Base-by-base conservation (phyloP, 2,888 invertebrate species). In the Morpho deidamia region DNA sequence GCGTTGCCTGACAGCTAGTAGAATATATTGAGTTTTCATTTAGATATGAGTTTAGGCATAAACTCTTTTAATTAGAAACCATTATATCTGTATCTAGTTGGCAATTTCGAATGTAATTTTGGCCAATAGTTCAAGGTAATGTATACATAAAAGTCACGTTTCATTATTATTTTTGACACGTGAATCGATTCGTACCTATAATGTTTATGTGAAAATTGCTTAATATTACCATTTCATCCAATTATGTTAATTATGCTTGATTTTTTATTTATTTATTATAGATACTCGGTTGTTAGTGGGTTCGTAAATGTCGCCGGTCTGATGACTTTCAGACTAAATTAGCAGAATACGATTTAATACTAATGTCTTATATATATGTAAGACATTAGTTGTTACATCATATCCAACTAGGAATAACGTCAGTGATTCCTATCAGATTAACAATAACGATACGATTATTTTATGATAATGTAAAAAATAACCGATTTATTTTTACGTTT, bases 101-200 rank as follows among this genome's bases (percentile, higher is more conserved):
- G 23, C 23, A 23, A 23, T 23, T 23, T 23, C 23, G 32, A 11
- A 34, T 3, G 34, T 12, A 23, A 7, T 64, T 69, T 66, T 66
- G 32, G n/a, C 39, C 51, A 58, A 65, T 61, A 58, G 59, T 68
- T 70, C 77, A 76, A 79, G 77, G 76, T 68, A 72, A 69, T 56
- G 73, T 76, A 70, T 71, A 68, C 62, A 61, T 61, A 60, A 63
- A 67, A 53, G 56, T 63, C 61, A 65, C 58, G 56, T 57, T 57
- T 54, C 14, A 53, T 34, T 44, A 41, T 23, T 23, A 23, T 23
- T 23, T 23, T 23, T 23, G 35, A 45, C 48, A 47, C 39, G 42
- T 53, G 44, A 53, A 37, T 43, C 39, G 40, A 44, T 37, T 37
- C 12, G 12, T 38, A 51, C 51, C 47, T 44, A 45, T 11, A 9